Conservation (phyloP, 2,797 vertebrate genomes). For the Oreochromis mossambicus region DNA sequence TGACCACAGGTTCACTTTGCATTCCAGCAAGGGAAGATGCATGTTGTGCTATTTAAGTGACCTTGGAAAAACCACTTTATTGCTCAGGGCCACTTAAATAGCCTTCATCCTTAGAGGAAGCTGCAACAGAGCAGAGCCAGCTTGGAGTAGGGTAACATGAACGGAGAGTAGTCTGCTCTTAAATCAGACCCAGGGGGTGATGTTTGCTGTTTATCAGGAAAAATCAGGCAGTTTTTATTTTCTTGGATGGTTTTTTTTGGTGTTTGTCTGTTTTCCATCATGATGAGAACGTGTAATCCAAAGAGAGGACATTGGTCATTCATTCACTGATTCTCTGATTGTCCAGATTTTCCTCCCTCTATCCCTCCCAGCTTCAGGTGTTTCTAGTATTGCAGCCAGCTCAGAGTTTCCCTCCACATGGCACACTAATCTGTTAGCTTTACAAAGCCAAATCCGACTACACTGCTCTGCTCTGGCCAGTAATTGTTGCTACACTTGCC, state of each 20-base stretch:
- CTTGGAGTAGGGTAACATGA: conserved; percentile 22
- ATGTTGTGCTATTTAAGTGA: conserved; percentile 44
- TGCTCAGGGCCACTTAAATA: conserved; percentile 49
- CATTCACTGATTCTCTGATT: conserved; percentile 1
- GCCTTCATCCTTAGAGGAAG: conserved; percentile 29
- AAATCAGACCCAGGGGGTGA: neutral
- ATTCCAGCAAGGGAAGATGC: conserved; percentile 8
- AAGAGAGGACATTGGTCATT: neutral
- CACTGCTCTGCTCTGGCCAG: neutral
- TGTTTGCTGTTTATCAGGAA: conserved; percentile 10
- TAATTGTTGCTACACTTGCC: neutral
- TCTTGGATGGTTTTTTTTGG: neutral
- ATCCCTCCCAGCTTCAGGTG: conserved; percentile 35
- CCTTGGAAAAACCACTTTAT: conserved; percentile 65
- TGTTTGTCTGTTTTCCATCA: neutral
- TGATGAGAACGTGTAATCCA: neutral
- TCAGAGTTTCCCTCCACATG: conserved; percentile 47
- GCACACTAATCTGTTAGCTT: conserved; percentile 26
- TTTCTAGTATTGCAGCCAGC: conserved; percentile 37
- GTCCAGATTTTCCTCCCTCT: neutral
- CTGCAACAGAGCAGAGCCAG: conserved; percentile 7
- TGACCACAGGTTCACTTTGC: conserved; percentile 1
- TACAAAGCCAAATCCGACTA: conserved; percentile 26
- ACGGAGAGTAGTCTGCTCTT: neutral
- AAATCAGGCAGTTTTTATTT: neutral